Percentiles rank a stretch among this genome's conserved stretches.
Conservation (phyloP, 2,888 invertebrate species). For the Callyntrura sp. region DNA sequence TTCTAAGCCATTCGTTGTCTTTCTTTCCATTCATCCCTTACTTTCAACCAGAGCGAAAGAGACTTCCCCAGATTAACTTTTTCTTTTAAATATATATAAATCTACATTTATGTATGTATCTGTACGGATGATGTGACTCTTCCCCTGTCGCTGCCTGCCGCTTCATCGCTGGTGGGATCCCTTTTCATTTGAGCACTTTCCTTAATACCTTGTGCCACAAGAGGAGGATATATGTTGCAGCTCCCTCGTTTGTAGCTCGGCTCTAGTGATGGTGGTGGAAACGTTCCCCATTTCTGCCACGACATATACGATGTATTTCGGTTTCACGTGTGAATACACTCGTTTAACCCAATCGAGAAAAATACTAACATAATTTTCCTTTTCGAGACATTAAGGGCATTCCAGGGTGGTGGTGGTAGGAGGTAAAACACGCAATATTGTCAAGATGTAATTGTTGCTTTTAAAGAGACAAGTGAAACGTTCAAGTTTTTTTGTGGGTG, state of each 20-base stretch:
- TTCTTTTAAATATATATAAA: constrained; percentile 13
- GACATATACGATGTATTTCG: too few relatives aligned
- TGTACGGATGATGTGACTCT: not conserved
- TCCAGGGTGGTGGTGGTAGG: not conserved
- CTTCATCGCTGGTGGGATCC: constrained; percentile 62
- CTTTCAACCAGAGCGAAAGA: constrained; percentile 57
- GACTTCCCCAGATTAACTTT: constrained; percentile 72
- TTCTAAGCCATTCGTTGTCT: constrained; percentile 27
- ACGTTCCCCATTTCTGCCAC: too few relatives aligned
- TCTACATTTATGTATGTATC: not conserved
- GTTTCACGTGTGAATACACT: not conserved
- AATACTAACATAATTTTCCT: constrained; percentile 9
- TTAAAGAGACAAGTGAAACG: too few relatives aligned
- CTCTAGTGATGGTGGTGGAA: not conserved
- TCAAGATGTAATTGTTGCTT: too few relatives aligned
- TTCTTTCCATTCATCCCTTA: constrained; percentile 1
- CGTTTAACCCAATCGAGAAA: constrained; percentile 2
- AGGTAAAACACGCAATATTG: not conserved
- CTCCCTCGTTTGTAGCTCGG: too few relatives aligned
- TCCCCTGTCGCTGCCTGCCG: not conserved
- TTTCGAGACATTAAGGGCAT: not conserved
- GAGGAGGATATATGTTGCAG: not conserved
- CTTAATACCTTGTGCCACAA: constrained; percentile 31
- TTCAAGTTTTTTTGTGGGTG: too few relatives aligned
- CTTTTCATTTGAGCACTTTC: constrained; percentile 41